Base-by-base conservation (phyloP, 1,140 invertebrate genomes). In the Papilio polyxenes region DNA sequence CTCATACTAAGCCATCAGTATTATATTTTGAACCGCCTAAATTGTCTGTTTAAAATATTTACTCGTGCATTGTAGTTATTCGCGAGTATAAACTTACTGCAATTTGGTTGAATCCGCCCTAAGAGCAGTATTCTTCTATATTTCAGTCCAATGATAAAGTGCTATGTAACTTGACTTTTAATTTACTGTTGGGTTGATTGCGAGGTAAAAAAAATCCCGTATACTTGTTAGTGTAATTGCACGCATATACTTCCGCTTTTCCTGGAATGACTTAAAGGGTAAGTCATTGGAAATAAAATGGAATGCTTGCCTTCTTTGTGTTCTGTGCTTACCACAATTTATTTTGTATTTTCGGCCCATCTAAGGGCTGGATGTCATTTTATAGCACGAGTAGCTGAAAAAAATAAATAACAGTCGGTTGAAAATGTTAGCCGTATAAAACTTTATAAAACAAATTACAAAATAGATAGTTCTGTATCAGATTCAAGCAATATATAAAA, bases 281-380 rank as follows among this genome's bases (percentile, higher is more conserved):
- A 37, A 17, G 65, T 72, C 65, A 72, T 72, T 37, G 65, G 65
- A 72, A 65, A 65, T 31, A 20, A 31, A 65, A 65, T 31, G 20
- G 62, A 2, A 65, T 13, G 23, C 62, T 10, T 65, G 9, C 23
- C 23, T 65, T 65, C 62, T 31, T 31, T 65, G 62, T 65, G 7
- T 59, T n/a, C 56, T 17, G 5, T 51, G 9, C 13, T 3, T 11
- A 51, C 9, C 48, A 51, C 40, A 4, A 1, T 44, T 44, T 44
- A 44, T 31, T 31, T 56, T 56, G 56, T 59, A 59, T 59, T 59
- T 59, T n/a, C 17, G 56, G 56, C 17, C 56, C 8, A 62, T 62
- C 59, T 62, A 20, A 9, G 17, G 59, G n/a, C 9, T 5, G n/a
- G n/a, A 62, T 4, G 59, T 20, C 59, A 62, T 9, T 62, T 23